Percentiles rank a stretch among this genome's conserved stretches.
Conservation (phyloP, 1,140 invertebrate species). For the Heliothis virescens region DNA sequence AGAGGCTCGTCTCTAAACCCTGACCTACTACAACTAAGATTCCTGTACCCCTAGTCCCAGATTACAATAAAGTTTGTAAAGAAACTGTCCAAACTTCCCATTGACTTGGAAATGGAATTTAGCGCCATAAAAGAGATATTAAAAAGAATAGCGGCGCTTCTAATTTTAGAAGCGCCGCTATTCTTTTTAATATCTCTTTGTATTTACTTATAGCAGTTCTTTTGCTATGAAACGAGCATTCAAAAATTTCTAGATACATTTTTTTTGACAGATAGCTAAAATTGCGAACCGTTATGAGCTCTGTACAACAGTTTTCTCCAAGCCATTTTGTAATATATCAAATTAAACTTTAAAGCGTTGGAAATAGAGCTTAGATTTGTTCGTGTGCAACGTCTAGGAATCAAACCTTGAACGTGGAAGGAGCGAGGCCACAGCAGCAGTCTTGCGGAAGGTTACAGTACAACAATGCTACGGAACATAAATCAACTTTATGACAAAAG, state of each 20-base stretch:
- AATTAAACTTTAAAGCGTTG: neutral
- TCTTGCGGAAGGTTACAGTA: constrained; percentile 66
- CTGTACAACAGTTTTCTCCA: constrained; percentile 48
- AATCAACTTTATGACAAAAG: constrained; percentile 34
- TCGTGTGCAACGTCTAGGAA: constrained; percentile 43
- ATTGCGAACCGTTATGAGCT: constrained; percentile 25
- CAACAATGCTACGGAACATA: constrained; percentile 39
- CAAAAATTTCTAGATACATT: neutral
- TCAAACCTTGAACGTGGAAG: constrained; percentile 79
- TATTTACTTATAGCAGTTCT: neutral
- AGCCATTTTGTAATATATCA: neutral
- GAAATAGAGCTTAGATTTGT: constrained; percentile 50
- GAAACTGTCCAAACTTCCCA: no score
- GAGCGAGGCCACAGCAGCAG: constrained; percentile 63
- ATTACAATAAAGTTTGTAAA: no score
- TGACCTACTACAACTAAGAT: no score
- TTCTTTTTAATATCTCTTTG: no score
- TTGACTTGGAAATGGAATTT: no score
- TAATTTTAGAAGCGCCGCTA: no score
- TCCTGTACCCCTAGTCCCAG: no score
- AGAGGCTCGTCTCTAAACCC: no score
- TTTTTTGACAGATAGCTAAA: constrained; percentile 33
- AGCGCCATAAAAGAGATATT: neutral
- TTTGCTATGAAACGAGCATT: neutral
- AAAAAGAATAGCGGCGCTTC: constrained; percentile 2